Conservation (phyloP, 2,113 vertebrate species). For the Galbula dea region DNA sequence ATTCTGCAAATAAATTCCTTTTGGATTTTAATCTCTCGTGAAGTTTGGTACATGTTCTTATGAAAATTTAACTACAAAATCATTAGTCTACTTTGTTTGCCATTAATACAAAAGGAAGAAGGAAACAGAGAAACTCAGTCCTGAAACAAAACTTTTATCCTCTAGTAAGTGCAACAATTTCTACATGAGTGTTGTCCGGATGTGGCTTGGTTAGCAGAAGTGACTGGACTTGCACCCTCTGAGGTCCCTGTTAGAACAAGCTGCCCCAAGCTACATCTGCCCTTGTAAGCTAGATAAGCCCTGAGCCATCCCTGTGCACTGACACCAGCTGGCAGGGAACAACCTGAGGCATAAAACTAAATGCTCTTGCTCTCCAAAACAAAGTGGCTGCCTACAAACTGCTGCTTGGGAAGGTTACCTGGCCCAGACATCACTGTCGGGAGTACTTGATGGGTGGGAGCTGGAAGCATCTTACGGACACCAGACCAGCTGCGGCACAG, state of each 20-base stretch:
- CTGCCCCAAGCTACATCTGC: background rate
- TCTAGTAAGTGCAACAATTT: accelerated
- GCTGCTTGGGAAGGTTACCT: background rate
- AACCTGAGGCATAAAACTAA: background rate
- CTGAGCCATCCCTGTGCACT: background rate
- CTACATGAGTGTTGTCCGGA: background rate
- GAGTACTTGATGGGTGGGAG: background rate
- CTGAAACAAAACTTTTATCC: background rate
- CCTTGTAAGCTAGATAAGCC: background rate
- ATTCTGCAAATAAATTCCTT: background rate
- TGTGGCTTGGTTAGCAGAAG: background rate
- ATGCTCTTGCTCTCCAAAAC: background rate
- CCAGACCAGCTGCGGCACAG: accelerated
- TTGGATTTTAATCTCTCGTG: background rate
- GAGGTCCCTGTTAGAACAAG: background rate
- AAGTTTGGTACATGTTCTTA: background rate
- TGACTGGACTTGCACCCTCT: too few relatives aligned
- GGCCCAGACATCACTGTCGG: accelerated
- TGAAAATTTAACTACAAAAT: background rate
- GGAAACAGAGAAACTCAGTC: background rate
- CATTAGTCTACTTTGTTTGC: background rate
- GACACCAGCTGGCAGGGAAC: background rate
- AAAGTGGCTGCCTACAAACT: background rate
- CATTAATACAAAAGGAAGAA: background rate
- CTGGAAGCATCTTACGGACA: accelerated